Base-by-base conservation (phyloP, 2,797 vertebrate species). In the Arnoldichthys spilopterus region DNA sequence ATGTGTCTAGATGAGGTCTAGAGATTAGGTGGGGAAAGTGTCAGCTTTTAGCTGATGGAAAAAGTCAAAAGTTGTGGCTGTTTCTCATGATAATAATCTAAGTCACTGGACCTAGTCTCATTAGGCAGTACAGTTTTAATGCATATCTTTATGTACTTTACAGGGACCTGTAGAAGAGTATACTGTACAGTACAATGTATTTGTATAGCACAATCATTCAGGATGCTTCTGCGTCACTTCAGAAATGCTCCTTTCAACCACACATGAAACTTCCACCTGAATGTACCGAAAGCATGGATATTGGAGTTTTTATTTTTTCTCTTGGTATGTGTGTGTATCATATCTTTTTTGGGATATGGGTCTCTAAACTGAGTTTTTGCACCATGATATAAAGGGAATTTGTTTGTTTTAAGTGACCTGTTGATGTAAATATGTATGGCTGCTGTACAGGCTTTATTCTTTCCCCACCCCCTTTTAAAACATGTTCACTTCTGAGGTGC, bases 151-250 rank as follows among this genome's bases (percentile, higher is more conserved):
- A 15, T 54, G 28, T 34, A 34, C 30, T 13, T 47, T 47, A 37
- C 26, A 37, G 47, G 32, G 40, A 47, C 26, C 51, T 79, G 22
- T 67, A 18, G 22, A 58, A 24, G 3, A 43, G 18, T 32, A 20
- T n/a, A 13, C 47, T 68, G 61, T 62, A 74, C 63, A 63, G 6
- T 71, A 40, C 3, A 63, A 73, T 68, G 43, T 63, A 72, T 67
- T 67, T 74, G 56, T 74, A 70, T 49, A 74, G 76, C 72, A 84
- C 82, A 84, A 63, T 72, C 61, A 81, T 9, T n/a, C 9, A 11
- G 45, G 0, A 6, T 47, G 20, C 1, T 70, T 70, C 43, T 69
- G 20, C 68, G 45, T 18, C 67, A 64, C 11, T 7, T 71, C 54
- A 74, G 28, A 79, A 53, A 18, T 40, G 47, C 40, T 49, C 32